phyloP scores from a whole-genome alignment of 2,113 vertebrate genomes.

The Sebastes fasciatus region DNA sequence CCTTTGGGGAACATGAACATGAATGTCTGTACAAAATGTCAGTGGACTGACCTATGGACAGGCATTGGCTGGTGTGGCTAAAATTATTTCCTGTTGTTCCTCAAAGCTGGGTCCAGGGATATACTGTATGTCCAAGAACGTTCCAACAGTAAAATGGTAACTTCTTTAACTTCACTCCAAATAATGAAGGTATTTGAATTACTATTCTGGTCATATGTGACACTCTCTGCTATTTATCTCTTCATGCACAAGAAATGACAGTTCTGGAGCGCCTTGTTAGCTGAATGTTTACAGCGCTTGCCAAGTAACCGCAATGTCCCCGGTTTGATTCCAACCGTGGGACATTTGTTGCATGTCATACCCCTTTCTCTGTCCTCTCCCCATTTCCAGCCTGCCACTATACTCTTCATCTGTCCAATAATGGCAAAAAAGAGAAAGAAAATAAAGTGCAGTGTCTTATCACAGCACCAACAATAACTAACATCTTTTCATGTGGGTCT shows the following conservation, averaged over 20 bases:
- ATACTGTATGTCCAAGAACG: not conserved
- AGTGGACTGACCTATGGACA: not conserved
- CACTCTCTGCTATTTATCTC: not conserved
- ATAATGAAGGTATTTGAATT: not conserved
- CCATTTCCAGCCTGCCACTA: not conserved
- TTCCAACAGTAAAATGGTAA: not conserved
- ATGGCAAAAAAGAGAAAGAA: not conserved
- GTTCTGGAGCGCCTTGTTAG: no score
- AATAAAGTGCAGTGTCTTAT: not conserved
- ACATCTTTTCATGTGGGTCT: not conserved
- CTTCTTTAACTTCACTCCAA: not conserved
- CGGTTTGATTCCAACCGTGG: no score
- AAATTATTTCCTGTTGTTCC: not conserved
- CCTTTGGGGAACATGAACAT: not conserved
- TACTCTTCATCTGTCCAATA: not conserved
- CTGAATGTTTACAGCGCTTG: no score
- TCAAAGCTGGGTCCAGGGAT: not conserved
- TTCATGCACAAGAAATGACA: no score
- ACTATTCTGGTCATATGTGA: not conserved
- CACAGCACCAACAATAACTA: not conserved
- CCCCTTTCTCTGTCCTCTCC: no score
- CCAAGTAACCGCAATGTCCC: no score
- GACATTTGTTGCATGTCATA: no score
- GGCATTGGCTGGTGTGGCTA: not conserved
- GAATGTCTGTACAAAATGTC: not conserved